Evolutionary conservation across 2,888 invertebrate species (phyloP), one percentile per base, ranked within the genome.

Genomic region (Temnothorax ravouxi): DNA sequence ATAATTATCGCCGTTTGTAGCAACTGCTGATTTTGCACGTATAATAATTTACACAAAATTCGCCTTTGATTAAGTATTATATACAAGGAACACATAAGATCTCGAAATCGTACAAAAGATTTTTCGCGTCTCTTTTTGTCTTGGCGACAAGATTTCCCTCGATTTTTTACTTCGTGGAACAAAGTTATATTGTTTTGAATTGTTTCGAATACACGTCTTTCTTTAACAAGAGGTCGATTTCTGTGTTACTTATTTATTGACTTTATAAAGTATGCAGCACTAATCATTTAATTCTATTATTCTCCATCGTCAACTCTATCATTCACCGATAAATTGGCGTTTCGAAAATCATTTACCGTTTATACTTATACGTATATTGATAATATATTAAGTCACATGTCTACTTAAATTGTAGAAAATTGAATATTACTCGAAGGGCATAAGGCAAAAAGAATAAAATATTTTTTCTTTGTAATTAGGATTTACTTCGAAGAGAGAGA

Each of bases 351-450:
- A 75, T 84, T 86, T 61, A 77, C 66, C 81, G 84, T 81, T 81
- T 79, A 86, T 88, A 84, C 74, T 82, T 86, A 89, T 76, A 85
- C 82, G 75, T 85, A 77, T 80, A 75, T 76, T 77, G 66, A 88
- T 88, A 84, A 80, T 86, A 86, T 61, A 86, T 81, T 85, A 86
- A 67, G 52, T 86, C 82, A 84, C 85, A 86, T 76, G 75, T 79
- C 82, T 81, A 89, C 75, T 84, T 75, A 83, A 80, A 71, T 76
- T 82, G 86, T 87, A 89, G 25, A 47, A 11, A 67, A 74, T 84
- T 83, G 82, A 85, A 85, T 87, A 83, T 67, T 86, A 84, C 62
- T 86, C 59, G 59, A 80, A 80, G 59, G 59, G 79, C 79, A 80
- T 59, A 72, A 50, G 25, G 9, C 25, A 72, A 61, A 59, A 72